These are phyloP conservation scores for Acrobasis repandana DNA, from an alignment of 2,888 invertebrate genomes.

Conservation along the genomic window DNA sequence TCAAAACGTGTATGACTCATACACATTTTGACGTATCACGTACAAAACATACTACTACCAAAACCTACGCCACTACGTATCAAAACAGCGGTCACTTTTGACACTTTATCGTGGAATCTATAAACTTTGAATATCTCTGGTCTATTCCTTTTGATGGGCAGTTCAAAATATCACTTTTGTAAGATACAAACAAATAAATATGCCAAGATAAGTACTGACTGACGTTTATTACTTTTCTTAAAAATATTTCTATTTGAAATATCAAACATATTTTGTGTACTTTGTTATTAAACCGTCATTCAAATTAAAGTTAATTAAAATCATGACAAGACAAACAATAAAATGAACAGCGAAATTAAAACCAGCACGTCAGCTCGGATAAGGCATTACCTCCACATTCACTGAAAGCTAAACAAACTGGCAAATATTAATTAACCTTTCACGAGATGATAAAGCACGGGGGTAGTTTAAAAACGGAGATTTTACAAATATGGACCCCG, in stretches of 20 bases:
- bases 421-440: conserved; percentile 57
- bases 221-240: neutral
- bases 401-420: conserved; percentile 47
- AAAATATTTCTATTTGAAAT: neutral
- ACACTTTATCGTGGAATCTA: too few species aligned
- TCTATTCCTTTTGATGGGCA: too few species aligned
- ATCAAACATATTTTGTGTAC: neutral
- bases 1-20: too few species aligned
- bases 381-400: neutral
- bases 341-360: conserved; percentile 19
- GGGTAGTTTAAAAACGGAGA: neutral
- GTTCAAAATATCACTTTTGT: too few species aligned
- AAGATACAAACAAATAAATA: too few species aligned
- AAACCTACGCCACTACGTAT: too few species aligned
- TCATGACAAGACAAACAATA: neutral
- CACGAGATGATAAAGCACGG: conserved; percentile 42
- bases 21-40: too few species aligned
- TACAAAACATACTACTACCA: too few species aligned
- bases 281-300: neutral
- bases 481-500: neutral
- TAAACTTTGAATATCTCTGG: too few species aligned
- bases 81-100: too few species aligned
- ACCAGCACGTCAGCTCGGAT: neutral
- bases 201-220: neutral
- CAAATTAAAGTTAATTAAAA: neutral